Evolutionary conservation across 1,140 invertebrate genomes (phyloP).

Genomic region (Potamilus streckersoni): DNA sequence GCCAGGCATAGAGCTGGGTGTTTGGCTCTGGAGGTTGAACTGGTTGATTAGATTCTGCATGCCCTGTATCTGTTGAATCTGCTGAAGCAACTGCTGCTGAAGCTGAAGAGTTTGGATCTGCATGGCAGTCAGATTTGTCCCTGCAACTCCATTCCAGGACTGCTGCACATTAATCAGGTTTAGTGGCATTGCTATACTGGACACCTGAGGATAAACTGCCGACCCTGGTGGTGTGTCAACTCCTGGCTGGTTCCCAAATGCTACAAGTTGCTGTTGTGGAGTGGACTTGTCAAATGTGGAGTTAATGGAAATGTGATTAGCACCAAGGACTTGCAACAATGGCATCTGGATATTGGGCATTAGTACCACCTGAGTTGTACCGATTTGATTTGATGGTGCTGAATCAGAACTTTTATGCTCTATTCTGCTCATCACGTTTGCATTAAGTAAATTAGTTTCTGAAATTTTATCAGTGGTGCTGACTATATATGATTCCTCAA

Average conservation of each 20-base stretch:
- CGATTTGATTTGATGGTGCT: background rate
- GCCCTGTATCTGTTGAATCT: slow-evolving; percentile 53
- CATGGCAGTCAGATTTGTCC: slow-evolving; percentile 48
- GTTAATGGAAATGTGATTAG: slow-evolving; percentile 18
- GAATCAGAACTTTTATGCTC: too few species aligned
- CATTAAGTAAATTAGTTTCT: too few species aligned
- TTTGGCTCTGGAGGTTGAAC: slow-evolving; percentile 34
- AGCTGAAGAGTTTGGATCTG: slow-evolving; percentile 51
- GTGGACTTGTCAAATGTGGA: slow-evolving; percentile 18
- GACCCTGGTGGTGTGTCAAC: background rate
- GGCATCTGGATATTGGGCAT: slow-evolving; percentile 42
- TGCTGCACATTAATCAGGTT: slow-evolving; percentile 49
- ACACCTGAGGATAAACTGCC: slow-evolving; percentile 10
- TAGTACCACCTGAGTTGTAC: slow-evolving; percentile 14
- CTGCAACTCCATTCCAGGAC: slow-evolving; percentile 34
- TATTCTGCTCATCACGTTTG: background rate
- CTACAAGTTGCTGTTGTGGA: background rate
- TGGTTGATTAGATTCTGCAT: slow-evolving; percentile 56
- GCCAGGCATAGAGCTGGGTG: background rate
- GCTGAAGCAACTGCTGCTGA: slow-evolving; percentile 53
- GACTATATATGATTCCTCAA: too few species aligned
- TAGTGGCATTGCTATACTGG: slow-evolving; percentile 16
- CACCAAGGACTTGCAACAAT: slow-evolving; percentile 36
- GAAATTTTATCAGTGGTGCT: too few species aligned
- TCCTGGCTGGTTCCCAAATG: background rate